These are phyloP conservation scores for Melanchra persicariae DNA, from an alignment of 2,888 invertebrate species.

Conservation along the genomic window DNA sequence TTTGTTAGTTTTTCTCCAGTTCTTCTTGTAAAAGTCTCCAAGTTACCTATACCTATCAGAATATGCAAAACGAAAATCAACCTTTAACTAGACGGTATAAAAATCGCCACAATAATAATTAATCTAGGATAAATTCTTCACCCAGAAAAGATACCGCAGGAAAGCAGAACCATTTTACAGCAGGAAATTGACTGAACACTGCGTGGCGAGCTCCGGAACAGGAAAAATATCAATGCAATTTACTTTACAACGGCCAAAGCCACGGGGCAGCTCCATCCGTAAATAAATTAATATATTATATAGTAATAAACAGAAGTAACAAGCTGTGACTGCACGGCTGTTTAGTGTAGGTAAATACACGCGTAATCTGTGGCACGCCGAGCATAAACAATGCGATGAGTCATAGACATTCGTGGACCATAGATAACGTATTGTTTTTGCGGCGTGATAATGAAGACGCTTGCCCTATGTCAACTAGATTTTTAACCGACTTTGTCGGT, in stretches of 20 bases:
- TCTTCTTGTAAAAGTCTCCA: too few relatives aligned
- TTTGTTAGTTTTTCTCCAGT: too few relatives aligned
- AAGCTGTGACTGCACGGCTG: constrained; percentile 42
- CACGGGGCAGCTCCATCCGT: constrained; percentile 11
- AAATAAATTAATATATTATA: constrained; percentile 40
- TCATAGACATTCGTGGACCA: constrained; percentile 47
- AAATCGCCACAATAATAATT: background rate
- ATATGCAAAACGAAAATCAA: too few relatives aligned
- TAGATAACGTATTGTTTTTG: constrained; percentile 50
- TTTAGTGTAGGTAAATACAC: constrained; percentile 47
- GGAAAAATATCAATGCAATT: constrained; percentile 46
- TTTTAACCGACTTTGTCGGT: too few relatives aligned
- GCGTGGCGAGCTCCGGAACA: constrained; percentile 42
- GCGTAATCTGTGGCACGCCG: constrained; percentile 61
- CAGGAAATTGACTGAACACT: constrained; percentile 43
- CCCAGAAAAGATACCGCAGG: constrained; percentile 21
- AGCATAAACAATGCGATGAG: constrained; percentile 54
- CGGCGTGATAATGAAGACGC: constrained; percentile 1
- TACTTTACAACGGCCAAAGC: constrained; percentile 13
- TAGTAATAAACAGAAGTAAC: constrained; percentile 45
- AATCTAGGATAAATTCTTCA: constrained; percentile 19
- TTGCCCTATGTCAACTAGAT: constrained; percentile 8
- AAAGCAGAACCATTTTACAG: constrained; percentile 39
- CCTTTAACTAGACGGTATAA: background rate
- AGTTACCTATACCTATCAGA: too few relatives aligned